Evolutionary conservation across 2,113 vertebrate species (phyloP).

Genomic region (Arothron firmamentum): DNA sequence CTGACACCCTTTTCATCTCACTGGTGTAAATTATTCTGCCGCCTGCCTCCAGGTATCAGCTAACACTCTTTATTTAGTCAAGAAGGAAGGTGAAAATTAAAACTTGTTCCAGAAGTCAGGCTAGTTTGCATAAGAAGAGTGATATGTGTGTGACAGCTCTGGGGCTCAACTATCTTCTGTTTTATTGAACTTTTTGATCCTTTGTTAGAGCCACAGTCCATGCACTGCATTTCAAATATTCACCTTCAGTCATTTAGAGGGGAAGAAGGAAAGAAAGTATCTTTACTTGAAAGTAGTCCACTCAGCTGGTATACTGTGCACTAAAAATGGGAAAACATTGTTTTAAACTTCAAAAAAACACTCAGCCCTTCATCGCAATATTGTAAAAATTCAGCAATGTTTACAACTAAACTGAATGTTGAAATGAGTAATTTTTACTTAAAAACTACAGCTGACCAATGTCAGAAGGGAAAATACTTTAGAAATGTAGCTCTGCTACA

Average conservation of each 20-base stretch:
- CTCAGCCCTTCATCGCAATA: too few species aligned
- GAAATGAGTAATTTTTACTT: too few species aligned
- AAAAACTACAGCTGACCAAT: too few species aligned
- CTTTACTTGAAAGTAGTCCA: conserved; percentile 3
- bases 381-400: too few species aligned
- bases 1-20: conserved; percentile 58
- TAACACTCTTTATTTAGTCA: conserved; percentile 51
- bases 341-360: too few species aligned
- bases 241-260: background rate
- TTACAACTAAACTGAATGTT: too few species aligned
- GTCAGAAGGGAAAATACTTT: too few species aligned
- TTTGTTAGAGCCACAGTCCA: background rate
- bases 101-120: conserved; percentile 29
- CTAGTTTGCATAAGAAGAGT: conserved; percentile 24
- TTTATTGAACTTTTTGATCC: conserved; percentile 11
- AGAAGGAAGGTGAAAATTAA: conserved; percentile 57
- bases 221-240: background rate
- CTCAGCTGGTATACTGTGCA: background rate
- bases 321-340: too few species aligned
- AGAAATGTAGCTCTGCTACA: too few species aligned
- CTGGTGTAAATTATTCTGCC: conserved; percentile 52
- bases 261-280: background rate
- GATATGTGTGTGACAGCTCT: conserved; percentile 25
- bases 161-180: conserved; percentile 12
- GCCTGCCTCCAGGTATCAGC: conserved; percentile 56